A percentile compares a stretch with the other conserved stretches of the same genome.
phyloP scores from a whole-genome alignment of 2,888 invertebrate species.

The Philereme transversata region DNA sequence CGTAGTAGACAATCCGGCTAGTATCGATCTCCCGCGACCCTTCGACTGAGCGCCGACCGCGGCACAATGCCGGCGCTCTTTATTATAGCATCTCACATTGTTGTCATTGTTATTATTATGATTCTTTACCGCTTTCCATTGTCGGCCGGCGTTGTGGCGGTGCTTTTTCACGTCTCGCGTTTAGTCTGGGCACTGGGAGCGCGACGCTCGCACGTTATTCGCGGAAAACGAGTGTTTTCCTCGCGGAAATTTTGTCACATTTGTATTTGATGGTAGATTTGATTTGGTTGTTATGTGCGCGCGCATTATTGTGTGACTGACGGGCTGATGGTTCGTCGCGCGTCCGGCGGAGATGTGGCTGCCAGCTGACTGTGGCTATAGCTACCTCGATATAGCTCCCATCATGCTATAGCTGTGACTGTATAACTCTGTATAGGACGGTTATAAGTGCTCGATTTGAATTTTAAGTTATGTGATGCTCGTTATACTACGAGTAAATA shows the following conservation, averaged over 20 bases:
- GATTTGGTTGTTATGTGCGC: conserved; percentile 63
- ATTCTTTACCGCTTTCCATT: conserved; percentile 85
- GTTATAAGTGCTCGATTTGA: conserved; percentile 22
- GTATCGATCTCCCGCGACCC: conserved; percentile 82
- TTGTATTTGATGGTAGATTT: conserved; percentile 48
- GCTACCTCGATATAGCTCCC: conserved; percentile 18
- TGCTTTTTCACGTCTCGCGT: conserved; percentile 83
- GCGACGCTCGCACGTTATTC: conserved; percentile 81
- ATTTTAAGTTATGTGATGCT: conserved; percentile 18
- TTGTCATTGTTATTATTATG: conserved; percentile 85
- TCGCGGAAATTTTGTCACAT: conserved; percentile 69
- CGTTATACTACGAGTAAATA: neutral
- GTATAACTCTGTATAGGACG: conserved; percentile 18
- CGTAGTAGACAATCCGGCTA: conserved; percentile 75
- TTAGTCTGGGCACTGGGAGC: conserved; percentile 83
- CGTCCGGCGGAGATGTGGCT: conserved; percentile 32
- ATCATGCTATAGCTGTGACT: conserved; percentile 18
- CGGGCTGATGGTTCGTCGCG: conserved; percentile 33
- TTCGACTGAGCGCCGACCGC: conserved; percentile 80
- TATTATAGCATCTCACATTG: conserved; percentile 85
- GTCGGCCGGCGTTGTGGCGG: conserved; percentile 83
- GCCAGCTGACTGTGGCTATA: conserved; percentile 33
- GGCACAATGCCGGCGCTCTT: conserved; percentile 83
- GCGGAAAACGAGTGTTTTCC: conserved; percentile 80
- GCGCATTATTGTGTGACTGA: conserved; percentile 52